Evolutionary conservation across 2,888 invertebrate genomes (phyloP), one percentile per base, ranked within the genome.

Genomic region (Sesamia inferens): DNA sequence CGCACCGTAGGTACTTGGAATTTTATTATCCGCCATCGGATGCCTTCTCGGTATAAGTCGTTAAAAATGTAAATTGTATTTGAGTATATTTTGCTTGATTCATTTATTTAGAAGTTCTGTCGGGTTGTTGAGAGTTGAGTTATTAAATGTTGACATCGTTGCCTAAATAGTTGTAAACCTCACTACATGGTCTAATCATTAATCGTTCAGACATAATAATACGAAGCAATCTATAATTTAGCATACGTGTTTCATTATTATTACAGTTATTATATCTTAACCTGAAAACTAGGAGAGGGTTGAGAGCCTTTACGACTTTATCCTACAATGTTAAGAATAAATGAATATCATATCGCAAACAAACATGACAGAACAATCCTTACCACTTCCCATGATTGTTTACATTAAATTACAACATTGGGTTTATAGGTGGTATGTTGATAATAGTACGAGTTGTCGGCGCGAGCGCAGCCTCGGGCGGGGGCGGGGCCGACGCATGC

Each of bases 351-450:
- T 82, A 85, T 81, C 83, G 86, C 86, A 88, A 89, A 86, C 83
- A 84, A 78, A 86, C 72, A 76, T 91, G 92, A 93, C 92, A 92
- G 92, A 89, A 93, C 93, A 93, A 93, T 94, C 91, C 92, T 85
- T 82, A 86, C 87, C 85, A 89, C 90, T 93, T 92, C 92, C 92
- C 91, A 92, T 90, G 92, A 93, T 93, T 94, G 93, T 94, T 94
- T 94, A 93, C 94, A 94, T 94, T 93, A 92, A 93, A 94, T 93
- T 93, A 93, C 92, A 91, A 93, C 91, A 92, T 92, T 92, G 87
- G 90, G 87, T 91, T 90, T 93, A 91, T 90, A 92, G 90, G 91
- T 83, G 84, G 85, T 85, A 88, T 83, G 84, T 82, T 82, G 83
- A 81, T 85, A 86, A 87, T 87, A 87, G 81, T 84, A 83, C 83